Evolutionary conservation across 2,888 invertebrate genomes (phyloP).

Genomic region (Campoplex capitator): DNA sequence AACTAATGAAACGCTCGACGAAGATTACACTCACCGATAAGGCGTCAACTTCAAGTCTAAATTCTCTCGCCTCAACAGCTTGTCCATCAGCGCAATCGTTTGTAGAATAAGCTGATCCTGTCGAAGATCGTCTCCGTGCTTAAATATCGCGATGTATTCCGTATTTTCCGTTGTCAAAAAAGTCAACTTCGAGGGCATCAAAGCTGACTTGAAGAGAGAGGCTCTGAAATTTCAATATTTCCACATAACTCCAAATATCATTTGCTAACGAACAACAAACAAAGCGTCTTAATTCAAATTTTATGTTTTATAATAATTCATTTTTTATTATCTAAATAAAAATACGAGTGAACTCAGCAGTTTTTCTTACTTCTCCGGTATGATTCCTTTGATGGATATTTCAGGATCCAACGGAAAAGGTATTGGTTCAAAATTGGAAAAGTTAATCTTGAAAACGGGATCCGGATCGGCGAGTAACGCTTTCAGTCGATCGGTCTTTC

Average conservation of each 20-base stretch:
- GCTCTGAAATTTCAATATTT: slow-evolving; percentile 85
- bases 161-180: slow-evolving; percentile 93
- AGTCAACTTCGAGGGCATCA: slow-evolving; percentile 97
- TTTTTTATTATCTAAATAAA: too few relatives aligned
- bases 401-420: slow-evolving; percentile 98
- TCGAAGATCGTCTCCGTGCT: slow-evolving; percentile 98
- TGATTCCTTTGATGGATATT: slow-evolving; percentile 94
- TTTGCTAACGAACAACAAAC: neutral
- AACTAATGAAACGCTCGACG: neutral
- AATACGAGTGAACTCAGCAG: neutral
- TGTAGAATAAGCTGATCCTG: slow-evolving; percentile 99
- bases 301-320: too few relatives aligned
- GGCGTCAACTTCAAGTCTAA: slow-evolving; percentile 98
- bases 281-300: too few relatives aligned
- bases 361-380: slow-evolving; percentile 90
- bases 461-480: slow-evolving; percentile 93
- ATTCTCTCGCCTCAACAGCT: slow-evolving; percentile 96
- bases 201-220: slow-evolving; percentile 96
- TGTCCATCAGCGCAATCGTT: slow-evolving; percentile 99
- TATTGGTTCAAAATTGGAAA: slow-evolving; percentile 95
- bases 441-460: slow-evolving; percentile 92
- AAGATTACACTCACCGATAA: slow-evolving; percentile 86
- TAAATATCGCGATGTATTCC: slow-evolving; percentile 98
- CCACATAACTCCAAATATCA: neutral
- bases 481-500: slow-evolving; percentile 96